phyloP scores from a whole-genome alignment of 2,797 vertebrate genomes.

The Sebastes matsubarae region DNA sequence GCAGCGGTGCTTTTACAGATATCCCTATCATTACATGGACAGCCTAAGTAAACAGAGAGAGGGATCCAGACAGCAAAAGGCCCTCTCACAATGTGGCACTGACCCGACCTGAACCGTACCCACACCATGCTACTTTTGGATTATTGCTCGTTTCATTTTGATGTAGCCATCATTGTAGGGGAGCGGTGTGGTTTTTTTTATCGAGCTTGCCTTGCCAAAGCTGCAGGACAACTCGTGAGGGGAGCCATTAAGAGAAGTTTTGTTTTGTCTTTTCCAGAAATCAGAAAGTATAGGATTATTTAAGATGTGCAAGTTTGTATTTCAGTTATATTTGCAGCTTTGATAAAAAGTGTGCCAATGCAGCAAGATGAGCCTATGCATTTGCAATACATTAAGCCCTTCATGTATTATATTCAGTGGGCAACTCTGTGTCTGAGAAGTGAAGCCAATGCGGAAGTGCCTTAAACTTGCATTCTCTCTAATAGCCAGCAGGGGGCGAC shows the following conservation, averaged over 20 bases:
- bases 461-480: too few species aligned
- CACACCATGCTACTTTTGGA: constrained; percentile 56
- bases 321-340: background rate
- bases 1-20: constrained; percentile 43
- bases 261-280: background rate
- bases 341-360: background rate
- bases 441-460: too few species aligned
- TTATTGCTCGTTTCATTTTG: constrained; percentile 29
- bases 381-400: background rate
- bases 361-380: background rate
- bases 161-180: constrained; percentile 24
- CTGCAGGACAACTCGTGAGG: background rate
- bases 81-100: constrained; percentile 44
- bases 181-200: constrained; percentile 26
- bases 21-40: constrained; percentile 68
- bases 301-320: background rate
- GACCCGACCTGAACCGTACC: constrained; percentile 13
- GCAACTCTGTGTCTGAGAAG: too few species aligned
- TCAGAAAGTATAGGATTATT: background rate
- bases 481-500: too few species aligned
- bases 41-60: constrained; percentile 57
- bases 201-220: background rate
- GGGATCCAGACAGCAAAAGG: constrained; percentile 28
- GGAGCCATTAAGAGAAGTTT: background rate
- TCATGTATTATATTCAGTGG: background rate